Evolutionary conservation across 2,888 invertebrate species (phyloP).

Genomic region (Nemapogon koenigi): DNA sequence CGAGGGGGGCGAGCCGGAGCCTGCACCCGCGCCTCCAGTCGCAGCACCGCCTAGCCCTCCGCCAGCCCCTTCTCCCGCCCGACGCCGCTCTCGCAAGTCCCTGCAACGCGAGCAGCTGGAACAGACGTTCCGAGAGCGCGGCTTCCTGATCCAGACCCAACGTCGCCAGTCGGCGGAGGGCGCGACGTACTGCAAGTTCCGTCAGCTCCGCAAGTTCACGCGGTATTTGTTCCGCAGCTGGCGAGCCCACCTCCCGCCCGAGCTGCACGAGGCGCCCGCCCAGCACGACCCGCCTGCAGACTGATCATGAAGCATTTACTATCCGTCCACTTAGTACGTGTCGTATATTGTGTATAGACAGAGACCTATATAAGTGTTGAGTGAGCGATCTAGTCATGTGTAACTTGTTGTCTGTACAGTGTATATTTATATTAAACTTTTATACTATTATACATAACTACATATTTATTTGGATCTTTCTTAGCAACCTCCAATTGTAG

Average conservation of each 20-base stretch:
- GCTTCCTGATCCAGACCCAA: conserved; percentile 91
- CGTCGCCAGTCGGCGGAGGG: conserved; percentile 92
- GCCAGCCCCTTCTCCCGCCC: conserved; percentile 24
- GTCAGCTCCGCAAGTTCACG: conserved; percentile 89
- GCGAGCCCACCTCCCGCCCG: conserved; percentile 91
- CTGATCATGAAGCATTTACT: background rate
- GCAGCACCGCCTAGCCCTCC: conserved; percentile 14
- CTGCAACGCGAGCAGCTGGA: conserved; percentile 86
- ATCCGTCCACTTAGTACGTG: background rate
- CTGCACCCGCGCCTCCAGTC: conserved; percentile 23
- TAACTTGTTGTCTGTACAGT: too few relatives aligned
- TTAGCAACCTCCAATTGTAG: too few relatives aligned
- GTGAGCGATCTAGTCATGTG: too few relatives aligned
- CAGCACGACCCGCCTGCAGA: conserved; percentile 16
- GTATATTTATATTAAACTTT: too few relatives aligned
- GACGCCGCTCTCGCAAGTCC: conserved; percentile 71
- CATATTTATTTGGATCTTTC: too few relatives aligned
- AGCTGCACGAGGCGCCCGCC: conserved; percentile 47
- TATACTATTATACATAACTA: too few relatives aligned
- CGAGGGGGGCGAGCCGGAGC: conserved; percentile 71
- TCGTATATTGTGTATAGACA: too few relatives aligned
- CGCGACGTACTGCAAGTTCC: conserved; percentile 91
- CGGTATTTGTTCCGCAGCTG: conserved; percentile 90
- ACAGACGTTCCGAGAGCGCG: conserved; percentile 91
- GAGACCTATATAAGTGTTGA: too few relatives aligned